Evolutionary conservation across 1,140 invertebrate genomes (phyloP).

Genomic region (Caenorhabditis brenneri): DNA sequence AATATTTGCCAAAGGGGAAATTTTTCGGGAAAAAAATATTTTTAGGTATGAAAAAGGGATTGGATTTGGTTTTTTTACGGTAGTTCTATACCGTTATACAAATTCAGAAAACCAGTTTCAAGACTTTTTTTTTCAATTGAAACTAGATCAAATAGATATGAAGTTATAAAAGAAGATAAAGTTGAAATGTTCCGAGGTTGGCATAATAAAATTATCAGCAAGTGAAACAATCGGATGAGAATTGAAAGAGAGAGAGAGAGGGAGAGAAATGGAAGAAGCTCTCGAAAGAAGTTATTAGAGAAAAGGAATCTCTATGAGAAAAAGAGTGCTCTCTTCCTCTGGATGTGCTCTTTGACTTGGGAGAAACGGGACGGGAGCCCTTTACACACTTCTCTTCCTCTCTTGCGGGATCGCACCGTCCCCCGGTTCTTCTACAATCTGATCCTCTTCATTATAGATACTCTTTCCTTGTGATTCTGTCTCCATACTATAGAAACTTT

Average conservation of each 20-base stretch:
- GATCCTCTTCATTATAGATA: neutral
- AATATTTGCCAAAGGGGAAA: too few relatives aligned
- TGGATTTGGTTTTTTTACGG: too few relatives aligned
- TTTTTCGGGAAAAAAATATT: too few relatives aligned
- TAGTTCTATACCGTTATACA: too few relatives aligned
- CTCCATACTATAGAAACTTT: neutral
- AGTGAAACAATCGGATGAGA: slow-evolving; percentile 15
- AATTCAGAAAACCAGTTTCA: neutral
- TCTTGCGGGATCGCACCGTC: neutral
- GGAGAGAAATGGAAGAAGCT: neutral
- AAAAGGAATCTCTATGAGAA: neutral
- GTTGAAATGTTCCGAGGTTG: neutral
- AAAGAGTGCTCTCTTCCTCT: neutral
- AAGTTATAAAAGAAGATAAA: neutral
- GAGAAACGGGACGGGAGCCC: neutral
- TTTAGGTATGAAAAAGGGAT: too few relatives aligned
- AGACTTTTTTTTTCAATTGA: neutral
- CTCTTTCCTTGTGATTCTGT: neutral
- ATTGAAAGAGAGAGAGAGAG: neutral
- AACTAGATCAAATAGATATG: neutral
- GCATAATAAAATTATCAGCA: neutral
- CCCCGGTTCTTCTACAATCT: neutral
- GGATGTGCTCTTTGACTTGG: slow-evolving; percentile 25
- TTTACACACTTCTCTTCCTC: slow-evolving; percentile 20
- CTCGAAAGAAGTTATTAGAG: slow-evolving; percentile 19